Base-by-base conservation (phyloP, 2,888 invertebrate genomes). In the Drosophila ustulata region DNA sequence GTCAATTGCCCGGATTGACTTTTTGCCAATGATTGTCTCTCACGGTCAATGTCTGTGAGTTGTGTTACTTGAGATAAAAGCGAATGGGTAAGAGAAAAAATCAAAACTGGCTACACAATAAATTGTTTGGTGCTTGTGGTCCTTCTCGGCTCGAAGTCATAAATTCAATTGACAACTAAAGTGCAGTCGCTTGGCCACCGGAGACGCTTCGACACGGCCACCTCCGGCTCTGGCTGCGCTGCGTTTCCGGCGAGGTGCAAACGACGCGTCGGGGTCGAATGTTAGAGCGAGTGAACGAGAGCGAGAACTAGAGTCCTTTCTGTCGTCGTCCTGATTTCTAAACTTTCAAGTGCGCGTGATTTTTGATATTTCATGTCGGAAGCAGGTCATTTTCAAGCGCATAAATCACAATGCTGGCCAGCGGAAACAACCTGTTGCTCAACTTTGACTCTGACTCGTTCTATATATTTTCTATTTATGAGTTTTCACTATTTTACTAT, bases 81-180 rank as follows among this genome's bases (percentile, higher is more conserved):
- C 13, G n/a, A 26, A 26, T 6, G 26, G 7, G 39, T 37, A n/a
- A 32, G 23, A 49, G 28, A 26, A 30, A 18, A 30, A 23, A 52
- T 9, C 13, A 25, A 53, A 58, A 39, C 59, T 66, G 69, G 69
- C 75, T 26, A 62, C 57, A 73, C 73, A 77, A 76, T 76, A 75
- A 77, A 77, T 78, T 77, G 73, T 56, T 58, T 23, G 37, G 46
- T 69, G 52, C 56, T 28, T 61, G 62, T 70, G 34, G 47, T 66
- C 59, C 55, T 74, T 32, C 6, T 46, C 18, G 69, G 75, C 72
- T 51, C 71, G 75, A 72, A 79, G 84, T 83, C 90, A 91, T 91
- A 91, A 91, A 91, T 91, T 88, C 84, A 84, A 90, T 89, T 90
- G 90, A 90, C 90, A 91, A 89, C 83, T 90, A 90, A 91, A 91